Base-by-base conservation (phyloP, 2,888 invertebrate species). In the Xiphydria camelus region DNA sequence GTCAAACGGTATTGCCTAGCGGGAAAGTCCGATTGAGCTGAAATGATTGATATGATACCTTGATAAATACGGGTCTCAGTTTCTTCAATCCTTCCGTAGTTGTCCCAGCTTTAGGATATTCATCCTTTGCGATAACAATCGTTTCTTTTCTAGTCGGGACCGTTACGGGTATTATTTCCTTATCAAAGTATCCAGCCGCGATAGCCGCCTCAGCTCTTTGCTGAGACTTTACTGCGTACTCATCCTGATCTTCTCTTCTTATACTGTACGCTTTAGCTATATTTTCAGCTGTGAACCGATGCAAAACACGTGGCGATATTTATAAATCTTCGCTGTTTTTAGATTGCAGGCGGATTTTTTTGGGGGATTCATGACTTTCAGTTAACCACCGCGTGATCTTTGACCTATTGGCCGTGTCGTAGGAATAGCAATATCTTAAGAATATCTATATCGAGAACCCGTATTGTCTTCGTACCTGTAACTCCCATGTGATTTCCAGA, bases 401-500 rank as follows among this genome's bases (percentile, higher is more conserved):
- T n/a, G n/a, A n/a, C n/a, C n/a, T n/a, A n/a, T n/a, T n/a, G n/a
- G n/a, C n/a, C n/a, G n/a, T n/a, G n/a, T n/a, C n/a, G n/a, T n/a
- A n/a, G n/a, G n/a, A n/a, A n/a, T n/a, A n/a, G n/a, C n/a, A n/a
- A n/a, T n/a, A n/a, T n/a, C n/a, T n/a, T n/a, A n/a, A n/a, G n/a
- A n/a, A n/a, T n/a, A n/a, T n/a, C n/a, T n/a, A n/a, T n/a, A n/a
- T n/a, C n/a, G n/a, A n/a, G n/a, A n/a, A n/a, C n/a, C n/a, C n/a
- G n/a, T n/a, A n/a, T n/a, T n/a, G n/a, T n/a, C n/a, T n/a, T n/a
- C n/a, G n/a, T 73, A 85, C 86, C 86, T 51, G 91, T 91, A 19
- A 86, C 76, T 39, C 91, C 91, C 91, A 92, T 92, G 64, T 87
- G 89, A 45, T 85, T 81, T 45, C 83, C 78, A 55, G 81, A 65